Evolutionary conservation across 2,888 invertebrate species (phyloP).

Genomic region (Cryptus armator): DNA sequence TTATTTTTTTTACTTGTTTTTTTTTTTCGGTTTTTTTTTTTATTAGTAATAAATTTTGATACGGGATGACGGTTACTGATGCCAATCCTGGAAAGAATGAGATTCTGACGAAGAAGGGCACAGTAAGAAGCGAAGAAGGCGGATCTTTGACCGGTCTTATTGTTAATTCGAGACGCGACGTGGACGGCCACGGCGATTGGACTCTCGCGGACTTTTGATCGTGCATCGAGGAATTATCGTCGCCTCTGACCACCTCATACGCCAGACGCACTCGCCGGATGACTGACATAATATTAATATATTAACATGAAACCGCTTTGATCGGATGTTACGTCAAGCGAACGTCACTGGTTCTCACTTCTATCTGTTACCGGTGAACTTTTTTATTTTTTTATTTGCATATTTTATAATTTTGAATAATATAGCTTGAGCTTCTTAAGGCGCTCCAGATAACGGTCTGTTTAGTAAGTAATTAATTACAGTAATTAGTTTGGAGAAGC

Average conservation of each 20-base stretch:
- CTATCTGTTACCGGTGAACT: conserved; percentile 11
- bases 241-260: conserved; percentile 63
- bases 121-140: conserved; percentile 70
- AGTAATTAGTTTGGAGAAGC: not conserved
- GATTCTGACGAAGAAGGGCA: conserved; percentile 27
- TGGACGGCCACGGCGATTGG: conserved; percentile 77
- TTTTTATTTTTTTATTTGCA: not conserved
- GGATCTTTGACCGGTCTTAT: conserved; percentile 73
- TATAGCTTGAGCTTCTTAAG: not conserved
- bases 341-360: conserved; percentile 19
- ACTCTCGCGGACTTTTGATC: conserved; percentile 82
- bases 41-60: conserved; percentile 13
- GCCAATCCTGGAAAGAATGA: conserved; percentile 25
- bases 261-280: conserved; percentile 58
- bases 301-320: conserved; percentile 46
- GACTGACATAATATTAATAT: conserved; percentile 67
- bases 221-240: conserved; percentile 79
- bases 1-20: not conserved
- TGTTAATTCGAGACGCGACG: conserved; percentile 78
- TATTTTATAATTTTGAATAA: not conserved
- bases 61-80: conserved; percentile 4
- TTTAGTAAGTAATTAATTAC: not conserved
- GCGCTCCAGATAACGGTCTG: not conserved
- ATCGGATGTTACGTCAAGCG: conserved; percentile 57
- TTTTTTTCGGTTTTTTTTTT: not conserved